Conservation (phyloP, 2,113 vertebrate genomes). For the Coptodon rendalli region DNA sequence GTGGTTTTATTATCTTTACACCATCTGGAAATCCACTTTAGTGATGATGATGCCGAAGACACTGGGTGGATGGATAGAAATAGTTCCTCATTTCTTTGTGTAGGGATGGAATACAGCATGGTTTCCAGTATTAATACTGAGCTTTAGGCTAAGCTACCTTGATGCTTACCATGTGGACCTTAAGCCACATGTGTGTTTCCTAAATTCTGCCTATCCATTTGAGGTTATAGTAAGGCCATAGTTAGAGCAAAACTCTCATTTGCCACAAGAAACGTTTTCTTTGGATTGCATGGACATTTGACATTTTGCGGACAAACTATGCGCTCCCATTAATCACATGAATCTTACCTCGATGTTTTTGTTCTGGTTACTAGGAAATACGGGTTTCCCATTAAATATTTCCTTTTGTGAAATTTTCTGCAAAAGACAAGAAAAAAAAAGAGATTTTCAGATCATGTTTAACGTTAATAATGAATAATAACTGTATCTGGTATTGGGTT, state of each 20-base stretch:
- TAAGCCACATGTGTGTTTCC: background rate
- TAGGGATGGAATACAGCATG: background rate
- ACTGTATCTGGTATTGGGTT: background rate
- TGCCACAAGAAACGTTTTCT: background rate
- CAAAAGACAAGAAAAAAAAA: background rate
- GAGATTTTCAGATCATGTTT: background rate
- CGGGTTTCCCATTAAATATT: background rate
- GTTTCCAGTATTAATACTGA: background rate
- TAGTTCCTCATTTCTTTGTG: background rate
- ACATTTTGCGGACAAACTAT: background rate
- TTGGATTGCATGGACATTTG: background rate
- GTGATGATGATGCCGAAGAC: background rate
- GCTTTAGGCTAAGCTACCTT: background rate
- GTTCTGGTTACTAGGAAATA: background rate
- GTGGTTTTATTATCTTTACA: background rate
- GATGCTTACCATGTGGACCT: background rate
- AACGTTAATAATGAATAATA: background rate
- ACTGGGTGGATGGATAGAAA: background rate
- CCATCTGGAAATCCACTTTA: background rate
- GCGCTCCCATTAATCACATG: background rate
- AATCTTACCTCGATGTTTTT: slow-evolving; percentile 11
- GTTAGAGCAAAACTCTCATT: background rate
- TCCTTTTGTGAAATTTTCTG: slow-evolving; percentile 12
- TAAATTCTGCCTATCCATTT: background rate
- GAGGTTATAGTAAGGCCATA: background rate